A percentile compares a stretch with the other conserved stretches of the same genome.
Evolutionary conservation across 2,888 invertebrate species (phyloP).

Genomic region (Aphelenchoides bicaudatus): DNA sequence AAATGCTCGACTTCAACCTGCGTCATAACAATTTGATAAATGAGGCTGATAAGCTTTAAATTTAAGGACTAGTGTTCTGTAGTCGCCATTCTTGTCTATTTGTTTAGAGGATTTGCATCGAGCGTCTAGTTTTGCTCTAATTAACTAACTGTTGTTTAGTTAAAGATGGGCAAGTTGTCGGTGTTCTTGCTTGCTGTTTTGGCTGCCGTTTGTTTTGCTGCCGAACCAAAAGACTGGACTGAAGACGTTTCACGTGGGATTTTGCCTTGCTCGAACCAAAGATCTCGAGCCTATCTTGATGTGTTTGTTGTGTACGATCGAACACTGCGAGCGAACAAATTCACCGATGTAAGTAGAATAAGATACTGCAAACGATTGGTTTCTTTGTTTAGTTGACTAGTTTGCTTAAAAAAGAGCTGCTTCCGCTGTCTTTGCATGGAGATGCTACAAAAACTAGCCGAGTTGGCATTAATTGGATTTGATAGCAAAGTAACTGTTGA

Average conservation of each 20-base stretch:
- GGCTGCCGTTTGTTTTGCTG: neutral
- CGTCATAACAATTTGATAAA: no score
- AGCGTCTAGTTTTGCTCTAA: no score
- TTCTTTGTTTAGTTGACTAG: neutral
- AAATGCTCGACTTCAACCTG: no score
- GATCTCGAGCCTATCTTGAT: neutral
- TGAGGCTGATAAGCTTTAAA: no score
- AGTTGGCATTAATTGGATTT: neutral
- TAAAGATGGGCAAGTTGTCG: neutral
- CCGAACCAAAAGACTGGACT: neutral
- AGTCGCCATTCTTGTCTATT: no score
- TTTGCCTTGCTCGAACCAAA: neutral
- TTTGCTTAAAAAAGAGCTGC: neutral
- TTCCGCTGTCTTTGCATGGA: neutral
- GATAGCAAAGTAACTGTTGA: neutral
- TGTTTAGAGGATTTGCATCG: no score
- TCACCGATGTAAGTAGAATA: neutral
- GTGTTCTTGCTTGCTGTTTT: neutral
- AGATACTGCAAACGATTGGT: neutral
- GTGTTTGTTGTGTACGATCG: neutral
- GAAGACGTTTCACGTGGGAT: neutral
- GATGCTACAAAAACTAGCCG: neutral
- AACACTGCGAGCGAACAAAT: neutral
- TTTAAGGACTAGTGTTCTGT: no score
- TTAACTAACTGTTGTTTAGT: no score